These are phyloP conservation scores for Aphelocoma californica DNA, from an alignment of 2,797 vertebrate genomes.

Conservation along the genomic window DNA sequence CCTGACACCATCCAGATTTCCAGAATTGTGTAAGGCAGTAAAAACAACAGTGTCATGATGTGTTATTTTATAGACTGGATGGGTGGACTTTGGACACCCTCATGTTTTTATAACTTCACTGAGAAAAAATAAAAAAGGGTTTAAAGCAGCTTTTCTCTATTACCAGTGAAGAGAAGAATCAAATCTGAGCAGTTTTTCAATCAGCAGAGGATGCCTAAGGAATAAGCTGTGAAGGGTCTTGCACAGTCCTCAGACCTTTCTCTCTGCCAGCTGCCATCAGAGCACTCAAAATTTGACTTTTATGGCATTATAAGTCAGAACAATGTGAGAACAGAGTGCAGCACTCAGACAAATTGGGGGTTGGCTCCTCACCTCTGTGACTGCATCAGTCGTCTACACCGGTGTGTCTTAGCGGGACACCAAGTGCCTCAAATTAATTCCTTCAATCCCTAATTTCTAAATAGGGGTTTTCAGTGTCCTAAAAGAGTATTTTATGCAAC, in stretches of 20 bases:
- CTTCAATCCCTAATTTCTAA: not conserved
- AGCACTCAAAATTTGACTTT: not conserved
- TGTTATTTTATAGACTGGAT: not conserved
- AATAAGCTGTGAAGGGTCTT: not conserved
- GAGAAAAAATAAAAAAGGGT: rapidly evolving
- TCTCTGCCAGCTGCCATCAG: not conserved
- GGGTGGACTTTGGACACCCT: not conserved
- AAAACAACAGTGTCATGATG: rapidly evolving
- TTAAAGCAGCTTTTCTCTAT: not conserved
- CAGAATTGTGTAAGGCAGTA: not conserved
- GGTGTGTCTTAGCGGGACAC: not conserved
- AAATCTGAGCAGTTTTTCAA: not conserved
- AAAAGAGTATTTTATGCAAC: not conserved
- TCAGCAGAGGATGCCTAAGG: not conserved
- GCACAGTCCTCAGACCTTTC: not conserved
- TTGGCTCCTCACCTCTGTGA: not conserved
- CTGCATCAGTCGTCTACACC: not conserved
- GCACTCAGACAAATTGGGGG: not conserved
- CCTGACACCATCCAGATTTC: not conserved
- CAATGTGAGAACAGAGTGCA: not conserved
- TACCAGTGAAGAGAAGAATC: not conserved
- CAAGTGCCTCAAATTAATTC: not conserved
- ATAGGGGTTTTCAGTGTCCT: not conserved
- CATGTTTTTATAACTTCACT: not conserved
- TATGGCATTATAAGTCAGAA: not conserved